phyloP scores from a whole-genome alignment of 2,797 vertebrate genomes.

The Carapus acus region DNA sequence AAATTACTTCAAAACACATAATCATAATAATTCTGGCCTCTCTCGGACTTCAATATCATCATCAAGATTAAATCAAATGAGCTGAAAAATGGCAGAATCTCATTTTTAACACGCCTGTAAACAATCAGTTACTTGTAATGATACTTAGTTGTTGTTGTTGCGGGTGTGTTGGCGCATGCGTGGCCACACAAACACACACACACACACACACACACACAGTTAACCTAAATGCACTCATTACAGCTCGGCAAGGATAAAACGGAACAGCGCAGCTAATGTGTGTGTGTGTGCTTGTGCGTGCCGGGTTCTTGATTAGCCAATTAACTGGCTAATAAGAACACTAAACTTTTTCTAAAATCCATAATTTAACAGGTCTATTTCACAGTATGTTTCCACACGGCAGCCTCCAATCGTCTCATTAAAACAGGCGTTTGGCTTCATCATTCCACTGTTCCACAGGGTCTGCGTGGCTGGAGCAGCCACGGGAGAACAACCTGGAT shows the following conservation, averaged over 20 bases:
- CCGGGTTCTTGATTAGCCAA: neutral
- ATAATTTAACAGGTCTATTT: constrained; percentile 19
- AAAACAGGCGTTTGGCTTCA: neutral
- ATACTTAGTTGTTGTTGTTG: too few species aligned
- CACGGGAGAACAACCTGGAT: too few species aligned
- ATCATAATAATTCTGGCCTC: too few species aligned
- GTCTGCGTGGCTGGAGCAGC: neutral
- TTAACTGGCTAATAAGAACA: neutral
- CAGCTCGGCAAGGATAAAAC: too few species aligned
- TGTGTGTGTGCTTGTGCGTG: neutral
- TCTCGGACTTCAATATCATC: too few species aligned
- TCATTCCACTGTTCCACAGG: neutral
- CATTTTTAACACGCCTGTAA: neutral
- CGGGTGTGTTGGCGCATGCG: too few species aligned
- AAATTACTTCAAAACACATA: too few species aligned
- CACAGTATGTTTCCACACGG: constrained; percentile 5
- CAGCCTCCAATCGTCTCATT: constrained; percentile 13
- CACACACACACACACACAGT: neutral
- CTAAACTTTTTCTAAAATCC: constrained; percentile 3
- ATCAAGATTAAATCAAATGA: too few species aligned
- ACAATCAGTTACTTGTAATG: constrained; percentile 8
- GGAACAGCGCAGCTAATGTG: too few species aligned
- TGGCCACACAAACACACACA: too few species aligned
- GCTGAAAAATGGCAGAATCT: too few species aligned
- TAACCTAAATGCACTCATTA: constrained; percentile 5